Evolutionary conservation across 2,888 invertebrate species (phyloP).

Genomic region (Ectropis crepuscularia): DNA sequence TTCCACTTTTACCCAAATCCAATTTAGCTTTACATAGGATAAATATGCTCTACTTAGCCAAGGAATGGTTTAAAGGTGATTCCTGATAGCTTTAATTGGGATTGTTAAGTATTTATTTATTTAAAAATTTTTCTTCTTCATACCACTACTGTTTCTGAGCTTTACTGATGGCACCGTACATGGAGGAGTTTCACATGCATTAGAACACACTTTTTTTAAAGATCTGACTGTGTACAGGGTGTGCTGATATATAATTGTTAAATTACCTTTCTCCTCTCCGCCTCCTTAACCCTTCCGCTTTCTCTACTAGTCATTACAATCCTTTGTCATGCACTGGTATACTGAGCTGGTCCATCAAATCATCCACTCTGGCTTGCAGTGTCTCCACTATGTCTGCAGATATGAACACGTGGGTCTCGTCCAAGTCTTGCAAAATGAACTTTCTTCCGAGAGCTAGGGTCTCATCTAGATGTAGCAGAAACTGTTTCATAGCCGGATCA

Average conservation of each 20-base stretch:
- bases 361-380: slow-evolving; percentile 94
- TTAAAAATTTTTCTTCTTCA: no score
- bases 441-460: slow-evolving; percentile 95
- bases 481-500: slow-evolving; percentile 99
- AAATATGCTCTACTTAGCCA: no score
- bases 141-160: no score
- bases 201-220: no score
- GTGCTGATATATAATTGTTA: background rate
- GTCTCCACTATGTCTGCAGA: slow-evolving; percentile 96
- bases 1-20: no score
- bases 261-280: slow-evolving; percentile 88
- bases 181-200: no score
- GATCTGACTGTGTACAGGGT: background rate
- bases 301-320: slow-evolving; percentile 89
- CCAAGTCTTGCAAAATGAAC: slow-evolving; percentile 98
- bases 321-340: slow-evolving; percentile 94
- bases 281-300: slow-evolving; percentile 92
- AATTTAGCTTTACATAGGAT: no score
- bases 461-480: slow-evolving; percentile 97
- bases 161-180: no score
- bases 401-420: slow-evolving; percentile 97
- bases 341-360: slow-evolving; percentile 97
- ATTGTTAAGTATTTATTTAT: no score
- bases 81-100: no score
- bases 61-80: no score